Evolutionary conservation across 2,888 invertebrate genomes (phyloP), one percentile per base, ranked within the genome.

Genomic region (Ichneumoninae sp.): DNA sequence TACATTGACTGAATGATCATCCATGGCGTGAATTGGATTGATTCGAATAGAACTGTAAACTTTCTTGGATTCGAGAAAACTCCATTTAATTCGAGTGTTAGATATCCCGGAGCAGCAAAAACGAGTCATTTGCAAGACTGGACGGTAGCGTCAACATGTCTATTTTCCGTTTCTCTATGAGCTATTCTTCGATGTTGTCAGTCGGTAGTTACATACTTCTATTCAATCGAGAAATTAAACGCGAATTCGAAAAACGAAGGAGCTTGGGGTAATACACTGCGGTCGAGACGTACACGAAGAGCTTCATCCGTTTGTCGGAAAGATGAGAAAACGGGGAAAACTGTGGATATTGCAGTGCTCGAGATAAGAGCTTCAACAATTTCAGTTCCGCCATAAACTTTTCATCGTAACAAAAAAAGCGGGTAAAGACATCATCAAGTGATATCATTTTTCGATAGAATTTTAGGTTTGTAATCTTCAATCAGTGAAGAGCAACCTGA

Each of bases 41-140:
- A 70, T 70, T 54, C 40, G 19, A 69, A 80, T 8, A 26, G 50
- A 36, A 13, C 36, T n/a, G 8, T n/a, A 26, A 44, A 68, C 8
- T 52, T 26, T 57, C 60, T 60, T 47, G 47, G 33, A 75, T 71
- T 71, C 44, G 70, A 19, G 26, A 77, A 74, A 69, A 54, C 22
- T 77, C 54, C 54, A 71, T 79, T 81, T 78, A 30, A 10, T 33
- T 57, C 50, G 70, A 84, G 84, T 81, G 70, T 54, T 40, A 68
- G 57, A 69, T 79, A 65, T 71, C 57, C 68, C 19, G 19, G 33
- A 33, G 22, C 6, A 70, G 52, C 26, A 60, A 70, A 66, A 70
- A 75, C 8, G 40, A 81, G 81, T 65, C 72, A 84, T 80, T 84
- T 54, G 33, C 60, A 30, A 44, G 47, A 69, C 76, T 80, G 52